These are phyloP conservation scores for Solen grandis DNA, from an alignment of 1,140 invertebrate genomes.

Conservation along the genomic window DNA sequence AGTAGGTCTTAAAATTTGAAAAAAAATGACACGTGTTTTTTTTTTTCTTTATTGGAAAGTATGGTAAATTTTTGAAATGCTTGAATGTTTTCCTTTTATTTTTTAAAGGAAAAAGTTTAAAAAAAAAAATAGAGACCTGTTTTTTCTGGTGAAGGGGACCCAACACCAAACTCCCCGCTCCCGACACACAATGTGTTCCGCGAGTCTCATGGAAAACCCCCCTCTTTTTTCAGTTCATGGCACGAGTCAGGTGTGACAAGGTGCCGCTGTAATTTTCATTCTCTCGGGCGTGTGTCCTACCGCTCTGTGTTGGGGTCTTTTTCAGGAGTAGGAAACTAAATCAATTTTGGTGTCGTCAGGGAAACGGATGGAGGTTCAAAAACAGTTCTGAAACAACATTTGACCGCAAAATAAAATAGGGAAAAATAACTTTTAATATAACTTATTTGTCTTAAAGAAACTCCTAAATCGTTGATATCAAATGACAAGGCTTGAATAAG, in stretches of 20 bases:
- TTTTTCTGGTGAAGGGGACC: slow-evolving; percentile 80
- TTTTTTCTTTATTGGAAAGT: too few species aligned
- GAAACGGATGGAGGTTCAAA: slow-evolving; percentile 53
- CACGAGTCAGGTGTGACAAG: slow-evolving; percentile 71
- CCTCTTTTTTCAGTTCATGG: slow-evolving; percentile 60
- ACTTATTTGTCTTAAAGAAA: too few species aligned
- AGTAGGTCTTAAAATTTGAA: too few species aligned
- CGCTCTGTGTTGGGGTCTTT: not conserved
- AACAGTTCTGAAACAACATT: slow-evolving; percentile 50
- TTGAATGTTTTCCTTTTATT: too few species aligned
- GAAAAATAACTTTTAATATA: too few species aligned
- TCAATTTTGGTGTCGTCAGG: slow-evolving; percentile 18
- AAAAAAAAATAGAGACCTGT: too few species aligned
- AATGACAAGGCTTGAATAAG: too few species aligned
- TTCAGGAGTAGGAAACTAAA: slow-evolving; percentile 7
- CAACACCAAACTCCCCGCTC: slow-evolving; percentile 82
- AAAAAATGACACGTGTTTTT: too few species aligned
- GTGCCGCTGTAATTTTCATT: slow-evolving; percentile 66
- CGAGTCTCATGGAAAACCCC: slow-evolving; percentile 69
- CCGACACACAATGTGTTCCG: slow-evolving; percentile 66
- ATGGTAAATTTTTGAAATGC: too few species aligned
- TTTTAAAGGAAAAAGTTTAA: too few species aligned
- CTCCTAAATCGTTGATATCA: too few species aligned
- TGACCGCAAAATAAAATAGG: too few species aligned
- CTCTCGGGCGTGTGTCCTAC: slow-evolving; percentile 27